Evolutionary conservation across 2,888 invertebrate species (phyloP).

Genomic region (Heliconius erato): DNA sequence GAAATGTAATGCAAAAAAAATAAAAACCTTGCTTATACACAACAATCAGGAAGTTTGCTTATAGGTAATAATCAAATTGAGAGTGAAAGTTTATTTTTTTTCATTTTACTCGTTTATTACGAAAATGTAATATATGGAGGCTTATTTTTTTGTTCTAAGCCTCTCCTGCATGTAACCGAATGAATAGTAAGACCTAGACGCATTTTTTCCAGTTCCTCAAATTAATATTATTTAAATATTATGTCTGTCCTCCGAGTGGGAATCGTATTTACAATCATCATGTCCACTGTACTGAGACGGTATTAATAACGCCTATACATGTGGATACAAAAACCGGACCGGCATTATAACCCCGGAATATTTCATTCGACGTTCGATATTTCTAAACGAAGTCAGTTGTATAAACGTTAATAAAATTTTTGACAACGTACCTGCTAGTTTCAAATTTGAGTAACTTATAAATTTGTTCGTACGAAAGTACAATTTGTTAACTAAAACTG

Average conservation of each 20-base stretch:
- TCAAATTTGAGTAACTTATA: background rate
- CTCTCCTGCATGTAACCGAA: too few species aligned
- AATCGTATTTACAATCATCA: background rate
- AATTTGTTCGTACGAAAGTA: background rate
- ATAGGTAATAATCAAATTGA: too few species aligned
- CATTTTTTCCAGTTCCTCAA: background rate
- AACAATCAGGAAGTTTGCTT: too few species aligned
- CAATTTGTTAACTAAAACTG: background rate
- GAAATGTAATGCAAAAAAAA: too few species aligned
- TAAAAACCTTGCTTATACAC: too few species aligned
- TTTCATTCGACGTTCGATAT: background rate
- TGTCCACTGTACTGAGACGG: background rate
- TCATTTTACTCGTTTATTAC: too few species aligned
- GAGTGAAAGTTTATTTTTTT: too few species aligned
- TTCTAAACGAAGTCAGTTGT: background rate
- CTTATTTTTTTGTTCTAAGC: too few species aligned
- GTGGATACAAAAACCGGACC: background rate
- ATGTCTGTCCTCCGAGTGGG: background rate
- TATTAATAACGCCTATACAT: too few species aligned
- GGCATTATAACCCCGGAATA: too few species aligned
- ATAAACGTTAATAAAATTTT: constrained; percentile 4
- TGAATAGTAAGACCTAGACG: too few species aligned
- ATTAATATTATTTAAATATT: background rate
- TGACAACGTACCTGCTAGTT: constrained; percentile 1
- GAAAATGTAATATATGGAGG: too few species aligned